Conservation (phyloP, 2,113 vertebrate species). For the Antechinus stuartii region DNA sequence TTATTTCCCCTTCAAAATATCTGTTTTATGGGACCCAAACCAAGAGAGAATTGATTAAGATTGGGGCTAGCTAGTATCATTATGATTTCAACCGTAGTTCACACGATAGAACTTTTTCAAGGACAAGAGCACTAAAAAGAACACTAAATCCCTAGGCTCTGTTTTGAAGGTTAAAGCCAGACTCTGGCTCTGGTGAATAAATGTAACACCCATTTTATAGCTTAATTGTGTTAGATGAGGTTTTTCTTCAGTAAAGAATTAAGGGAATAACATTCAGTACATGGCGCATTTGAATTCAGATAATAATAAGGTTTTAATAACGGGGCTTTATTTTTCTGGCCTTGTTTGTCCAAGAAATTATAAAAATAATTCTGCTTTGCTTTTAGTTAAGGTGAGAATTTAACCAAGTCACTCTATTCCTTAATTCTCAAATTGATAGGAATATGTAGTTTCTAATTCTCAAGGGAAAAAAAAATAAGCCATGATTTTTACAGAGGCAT, state of each 20-base stretch:
- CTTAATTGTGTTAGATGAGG: not conserved
- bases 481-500: not conserved
- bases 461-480: not conserved
- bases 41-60: conserved; percentile 25
- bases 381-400: not conserved
- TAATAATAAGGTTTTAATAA: not conserved
- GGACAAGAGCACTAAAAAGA: not conserved
- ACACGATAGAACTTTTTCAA: not conserved
- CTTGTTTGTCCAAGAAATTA: not conserved
- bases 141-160: not conserved
- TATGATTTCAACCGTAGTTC: conserved; percentile 26
- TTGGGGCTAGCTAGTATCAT: not conserved
- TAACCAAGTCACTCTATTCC: not conserved
- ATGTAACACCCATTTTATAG: not conserved
- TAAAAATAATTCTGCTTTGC: not conserved
- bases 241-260: not conserved
- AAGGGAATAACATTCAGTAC: not conserved
- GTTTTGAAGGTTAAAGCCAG: not conserved
- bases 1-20: not conserved
- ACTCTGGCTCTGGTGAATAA: not conserved
- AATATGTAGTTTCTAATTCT: not conserved
- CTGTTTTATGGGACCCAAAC: not conserved
- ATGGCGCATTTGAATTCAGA: not conserved
- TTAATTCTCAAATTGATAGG: not conserved
- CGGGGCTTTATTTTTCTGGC: not conserved